Conservation (phyloP, 35 echinoderm and acorn worm genomes). For the Heliocidaris tuberculata region DNA sequence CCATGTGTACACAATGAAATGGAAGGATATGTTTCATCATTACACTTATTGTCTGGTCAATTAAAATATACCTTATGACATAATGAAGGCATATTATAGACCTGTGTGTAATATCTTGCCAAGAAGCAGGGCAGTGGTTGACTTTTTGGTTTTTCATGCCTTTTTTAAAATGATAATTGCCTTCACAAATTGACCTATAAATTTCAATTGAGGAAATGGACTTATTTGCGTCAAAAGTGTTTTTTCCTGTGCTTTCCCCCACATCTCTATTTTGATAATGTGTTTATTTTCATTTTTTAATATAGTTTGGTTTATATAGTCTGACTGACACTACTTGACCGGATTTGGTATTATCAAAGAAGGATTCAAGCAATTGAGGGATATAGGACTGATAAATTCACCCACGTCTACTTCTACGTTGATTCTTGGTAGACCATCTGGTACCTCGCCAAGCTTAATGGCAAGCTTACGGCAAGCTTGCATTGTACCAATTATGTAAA, state of each 20-base stretch:
- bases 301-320: no score
- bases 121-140: neutral
- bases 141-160: neutral
- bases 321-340: no score
- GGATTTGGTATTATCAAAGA: neutral
- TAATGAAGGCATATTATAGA: neutral
- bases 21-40: neutral
- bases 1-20: neutral
- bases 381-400: no score
- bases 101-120: neutral
- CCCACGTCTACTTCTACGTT: no score
- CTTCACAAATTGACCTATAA: neutral
- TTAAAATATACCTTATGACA: neutral
- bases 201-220: slow-evolving; percentile 4
- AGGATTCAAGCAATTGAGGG: no score
- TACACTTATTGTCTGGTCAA: neutral
- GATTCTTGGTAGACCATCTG: no score
- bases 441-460: no score
- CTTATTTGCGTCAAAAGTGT: neutral
- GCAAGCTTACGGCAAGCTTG: no score
- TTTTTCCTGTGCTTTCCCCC: neutral
- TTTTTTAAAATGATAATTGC: neutral
- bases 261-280: neutral
- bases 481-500: no score
- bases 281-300: neutral